Base-by-base conservation (phyloP, 2,797 vertebrate genomes). In the Cirrhinus molitorella region DNA sequence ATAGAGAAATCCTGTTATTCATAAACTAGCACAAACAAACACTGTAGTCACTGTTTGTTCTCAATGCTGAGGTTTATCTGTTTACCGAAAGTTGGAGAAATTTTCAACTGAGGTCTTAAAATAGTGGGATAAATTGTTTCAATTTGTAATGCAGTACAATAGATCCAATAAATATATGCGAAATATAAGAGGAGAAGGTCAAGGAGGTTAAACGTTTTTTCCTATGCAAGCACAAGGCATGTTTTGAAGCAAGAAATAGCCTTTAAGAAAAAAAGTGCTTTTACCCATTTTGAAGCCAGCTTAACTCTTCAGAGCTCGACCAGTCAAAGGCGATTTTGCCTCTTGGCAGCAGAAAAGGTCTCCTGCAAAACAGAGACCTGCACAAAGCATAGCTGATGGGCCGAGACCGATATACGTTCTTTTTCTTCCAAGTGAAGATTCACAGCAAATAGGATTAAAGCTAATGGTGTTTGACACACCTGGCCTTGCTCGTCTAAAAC, bases 381-480 rank as follows among this genome's bases (percentile, higher is more conserved):
- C 93, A 92, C 91, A 89, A 87, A 88, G 84, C 85, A 51, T 81
- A n/a, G 67, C 86, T 88, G 86, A 81, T 7, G 63, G 86, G 80
- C 81, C 83, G 65, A 87, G 89, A 91, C 92, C 90, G 92, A 92
- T 94, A 93, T 92, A 91, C 93, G 93, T 95, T 91, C 88, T 86
- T 92, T 34, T 94, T 91, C 93, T 93, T 95, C 94, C 91, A 90
- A 93, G 91, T 94, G 92, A 92, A 91, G 92, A 94, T 94, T 93
- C 90, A 91, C 88, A 84, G 21, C 93, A 93, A 94, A 94, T 89
- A 91, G 92, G 92, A 94, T 95, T 94, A 93, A 94, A 95, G 91
- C 89, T 92, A 94, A 94, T 94, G 91, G 90, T 87, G 91, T 95
- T 93, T 94, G 94, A 95, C 94, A 93, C 92, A 87, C 82, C 81